A percentile compares a stretch with the other conserved stretches of the same genome.
Conservation (phyloP, 1,140 invertebrate species). For the Phymorhynchus buccinoides region DNA sequence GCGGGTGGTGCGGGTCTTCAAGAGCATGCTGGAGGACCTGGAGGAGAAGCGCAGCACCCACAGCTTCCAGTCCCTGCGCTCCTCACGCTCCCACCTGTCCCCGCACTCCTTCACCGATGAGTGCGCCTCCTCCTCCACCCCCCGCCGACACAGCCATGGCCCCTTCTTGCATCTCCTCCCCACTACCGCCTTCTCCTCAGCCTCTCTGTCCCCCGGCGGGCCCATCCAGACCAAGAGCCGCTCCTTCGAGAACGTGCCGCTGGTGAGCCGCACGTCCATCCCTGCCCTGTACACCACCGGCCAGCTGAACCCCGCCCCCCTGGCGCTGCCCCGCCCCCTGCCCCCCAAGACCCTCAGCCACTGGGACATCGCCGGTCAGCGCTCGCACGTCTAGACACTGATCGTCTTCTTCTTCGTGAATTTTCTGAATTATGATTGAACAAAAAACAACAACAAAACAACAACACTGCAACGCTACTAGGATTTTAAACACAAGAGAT, state of each 20-base stretch:
- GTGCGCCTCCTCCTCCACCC: slow-evolving; percentile 35
- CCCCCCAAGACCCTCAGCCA: slow-evolving; percentile 63
- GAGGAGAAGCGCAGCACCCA: slow-evolving; percentile 99
- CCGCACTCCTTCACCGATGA: slow-evolving; percentile 83
- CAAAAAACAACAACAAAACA: too few species aligned
- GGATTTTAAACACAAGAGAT: too few species aligned
- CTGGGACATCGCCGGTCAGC: slow-evolving; percentile 54
- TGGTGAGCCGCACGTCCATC: slow-evolving; percentile 64
- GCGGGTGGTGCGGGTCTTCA: slow-evolving; percentile 99
- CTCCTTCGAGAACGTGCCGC: slow-evolving; percentile 69
- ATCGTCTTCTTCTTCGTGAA: background rate
- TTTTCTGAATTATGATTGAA: background rate
- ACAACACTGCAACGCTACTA: too few species aligned
- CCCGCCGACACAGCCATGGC: slow-evolving; percentile 49
- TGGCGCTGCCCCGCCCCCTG: slow-evolving; percentile 37
- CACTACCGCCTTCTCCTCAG: too few species aligned
- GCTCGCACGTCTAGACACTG: slow-evolving; percentile 64
- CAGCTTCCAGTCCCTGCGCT: slow-evolving; percentile 94
- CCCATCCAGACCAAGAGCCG: slow-evolving; percentile 63
- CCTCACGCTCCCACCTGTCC: slow-evolving; percentile 86
- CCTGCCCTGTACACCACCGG: slow-evolving; percentile 59
- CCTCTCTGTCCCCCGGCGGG: slow-evolving; percentile 36
- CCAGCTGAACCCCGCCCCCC: too few species aligned
- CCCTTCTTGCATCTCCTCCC: slow-evolving; percentile 52
- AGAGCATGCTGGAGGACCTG: slow-evolving; percentile 98